Conservation (phyloP, 2,888 invertebrate genomes). For the Apamea epomidion region DNA sequence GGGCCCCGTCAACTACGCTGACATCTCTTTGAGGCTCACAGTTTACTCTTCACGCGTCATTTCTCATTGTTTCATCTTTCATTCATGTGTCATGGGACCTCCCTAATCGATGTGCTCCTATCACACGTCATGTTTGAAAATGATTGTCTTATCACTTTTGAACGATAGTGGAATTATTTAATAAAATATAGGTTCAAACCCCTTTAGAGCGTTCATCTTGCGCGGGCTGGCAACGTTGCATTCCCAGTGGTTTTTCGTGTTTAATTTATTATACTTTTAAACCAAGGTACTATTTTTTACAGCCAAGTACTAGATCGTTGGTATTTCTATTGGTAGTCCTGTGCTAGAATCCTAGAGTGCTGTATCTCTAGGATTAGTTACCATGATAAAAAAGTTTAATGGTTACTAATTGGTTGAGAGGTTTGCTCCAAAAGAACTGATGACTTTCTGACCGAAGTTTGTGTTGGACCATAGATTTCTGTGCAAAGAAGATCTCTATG, state of each 20-base stretch:
- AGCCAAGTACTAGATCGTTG: background rate
- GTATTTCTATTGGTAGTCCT: background rate
- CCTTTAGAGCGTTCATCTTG: background rate
- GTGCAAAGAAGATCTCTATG: too few species aligned
- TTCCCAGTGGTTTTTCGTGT: background rate
- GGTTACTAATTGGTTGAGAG: background rate
- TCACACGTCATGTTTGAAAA: background rate
- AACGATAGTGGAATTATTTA: background rate
- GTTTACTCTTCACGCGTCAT: slow-evolving; percentile 26
- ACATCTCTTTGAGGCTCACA: too few species aligned
- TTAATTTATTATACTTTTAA: background rate
- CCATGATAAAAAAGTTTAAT: too few species aligned
- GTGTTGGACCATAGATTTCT: too few species aligned
- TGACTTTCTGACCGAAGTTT: background rate
- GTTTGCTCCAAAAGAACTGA: background rate
- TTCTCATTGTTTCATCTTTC: slow-evolving; percentile 28
- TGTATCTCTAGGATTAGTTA: background rate
- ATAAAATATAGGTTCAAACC: background rate
- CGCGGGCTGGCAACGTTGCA: background rate
- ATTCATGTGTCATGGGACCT: slow-evolving; percentile 35
- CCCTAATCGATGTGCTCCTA: slow-evolving; percentile 30
- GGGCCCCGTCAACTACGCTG: too few species aligned
- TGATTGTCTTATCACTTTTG: slow-evolving; percentile 12
- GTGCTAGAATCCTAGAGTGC: too few species aligned
- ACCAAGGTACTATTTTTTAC: background rate